Evolutionary conservation across 2,113 vertebrate species (phyloP), one percentile per base, ranked within the genome.

Genomic region (Grammomys dolichurus): DNA sequence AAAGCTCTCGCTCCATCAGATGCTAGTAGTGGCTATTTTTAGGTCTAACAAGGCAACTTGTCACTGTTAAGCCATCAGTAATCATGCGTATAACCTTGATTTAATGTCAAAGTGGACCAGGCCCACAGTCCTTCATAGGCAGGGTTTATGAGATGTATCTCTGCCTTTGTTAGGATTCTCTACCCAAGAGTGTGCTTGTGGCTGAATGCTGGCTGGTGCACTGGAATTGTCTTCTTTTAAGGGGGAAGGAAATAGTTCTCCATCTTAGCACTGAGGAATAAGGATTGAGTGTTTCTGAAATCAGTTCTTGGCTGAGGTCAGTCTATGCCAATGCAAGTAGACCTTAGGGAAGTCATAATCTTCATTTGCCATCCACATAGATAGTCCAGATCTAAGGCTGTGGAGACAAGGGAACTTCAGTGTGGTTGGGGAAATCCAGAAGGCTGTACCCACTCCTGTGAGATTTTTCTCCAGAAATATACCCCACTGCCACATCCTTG

Each of bases 1-100:
- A 73, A 90, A 86, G 75, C 63, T 72, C 65, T 26, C 54, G 2
- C 43, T 1, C 67, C 33, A 63, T 95, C 63, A 58, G 24, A 77
- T 77, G 73, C 80, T 16, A 11, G 56, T 40, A 48, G 54, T 76
- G 63, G 36, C 85, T 97, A 92, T 97, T 93, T 96, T 95, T 90
- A 95, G 92, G 48, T 31, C 48, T 56, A 63, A 16, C 5, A 46
- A 95, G 80, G 87, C 84, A 91, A 94, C 86, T 95, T 65, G 16
- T 36, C 72, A 67, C 48, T 94, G 70, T 94, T 86, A 63, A 12
- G 65, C 88, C 95, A 95, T 85, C 91, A 95, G 51, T 56, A 67
- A 73, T 31, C 85, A 69, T 93, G 85, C 51, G 40, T 19, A 36
- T 40, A 76, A 40, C 65, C 75, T 92, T 87, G 43, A 40, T 91